These are phyloP conservation scores for Agelaius tricolor DNA, from an alignment of 2,113 vertebrate genomes.

Conservation along the genomic window DNA sequence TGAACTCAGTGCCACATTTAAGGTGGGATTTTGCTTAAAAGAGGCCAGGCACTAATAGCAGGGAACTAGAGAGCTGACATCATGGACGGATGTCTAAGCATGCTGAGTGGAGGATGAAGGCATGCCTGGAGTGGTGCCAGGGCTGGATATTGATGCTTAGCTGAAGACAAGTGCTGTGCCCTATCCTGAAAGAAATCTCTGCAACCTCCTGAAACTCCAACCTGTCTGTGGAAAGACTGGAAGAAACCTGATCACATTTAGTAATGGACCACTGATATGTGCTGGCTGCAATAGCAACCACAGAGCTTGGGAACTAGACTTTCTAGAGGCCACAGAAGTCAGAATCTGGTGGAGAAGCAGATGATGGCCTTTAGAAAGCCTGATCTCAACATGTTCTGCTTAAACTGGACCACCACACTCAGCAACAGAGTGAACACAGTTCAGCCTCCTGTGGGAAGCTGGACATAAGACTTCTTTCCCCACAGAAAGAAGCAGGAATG, in stretches of 20 bases:
- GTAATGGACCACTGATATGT: neutral
- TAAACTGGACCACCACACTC: neutral
- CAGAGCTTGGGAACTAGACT: neutral
- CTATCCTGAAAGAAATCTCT: constrained; percentile 22
- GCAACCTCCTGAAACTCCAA: constrained; percentile 14
- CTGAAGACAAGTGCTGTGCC: neutral
- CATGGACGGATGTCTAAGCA: constrained; percentile 39
- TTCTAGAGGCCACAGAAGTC: neutral
- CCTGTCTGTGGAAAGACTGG: neutral
- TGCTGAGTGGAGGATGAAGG: neutral
- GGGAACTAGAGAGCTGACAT: constrained; percentile 17
- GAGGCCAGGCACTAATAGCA: neutral
- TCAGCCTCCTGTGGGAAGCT: neutral
- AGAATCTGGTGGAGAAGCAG: neutral
- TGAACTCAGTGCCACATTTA: constrained; percentile 5
- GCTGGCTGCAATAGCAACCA: neutral
- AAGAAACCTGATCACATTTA: neutral
- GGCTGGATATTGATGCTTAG: constrained; percentile 23
- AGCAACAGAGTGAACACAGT: neutral
- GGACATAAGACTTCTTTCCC: neutral
- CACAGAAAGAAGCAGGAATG: neutral
- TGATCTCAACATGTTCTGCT: neutral
- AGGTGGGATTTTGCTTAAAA: neutral
- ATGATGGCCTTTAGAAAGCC: neutral
- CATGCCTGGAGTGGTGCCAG: constrained; percentile 38